Evolutionary conservation across 1,140 invertebrate genomes (phyloP), one percentile per base, ranked within the genome.

Genomic region (Temnothorax longispinosus): DNA sequence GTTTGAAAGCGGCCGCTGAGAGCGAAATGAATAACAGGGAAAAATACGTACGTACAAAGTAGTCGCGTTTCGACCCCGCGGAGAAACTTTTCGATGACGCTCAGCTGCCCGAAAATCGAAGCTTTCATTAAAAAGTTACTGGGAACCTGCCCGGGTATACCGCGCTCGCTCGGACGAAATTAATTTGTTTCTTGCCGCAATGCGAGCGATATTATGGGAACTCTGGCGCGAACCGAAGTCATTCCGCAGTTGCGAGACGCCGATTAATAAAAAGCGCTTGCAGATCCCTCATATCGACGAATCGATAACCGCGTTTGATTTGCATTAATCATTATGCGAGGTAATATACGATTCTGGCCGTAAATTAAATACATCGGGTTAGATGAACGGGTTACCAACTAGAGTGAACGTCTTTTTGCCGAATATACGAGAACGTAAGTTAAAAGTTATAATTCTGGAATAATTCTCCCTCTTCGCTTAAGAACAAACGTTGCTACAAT

Each of bases 111-210:
- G 69, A 84, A 84, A 84, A 84, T 84, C 80, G 80, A 84, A 75
- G 71, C 54, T 75, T 84, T 84, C 80, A 84, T 84, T 84, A 84
- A 84, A 84, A 84, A 84, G 69, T 84, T 84, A 84, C 32, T n/a
- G 27, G 41, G 0, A 82, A 60, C 69, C 35, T 38, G 67, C 3
- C 27, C 27, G 52, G 52, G 56, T 60, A 27, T 27, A 58, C 41
- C 69, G 41, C 41, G 27, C 52, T 44, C 67, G 18, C 80, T 15
- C 78, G 50, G 38, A 50, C 8, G 80, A 74, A 75, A 84, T 84
- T 84, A 84, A 84, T 84, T 75, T 84, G 80, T 84, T 84, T 84
- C 80, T 84, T 84, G 69, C 69, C 41, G 69, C 80, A 84, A 84
- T 84, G 80, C 71, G 80, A 84, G 54, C 69, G 80, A 84, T 84